These are phyloP conservation scores for Netelia melanura DNA, from an alignment of 2,888 invertebrate species.

Conservation along the genomic window DNA sequence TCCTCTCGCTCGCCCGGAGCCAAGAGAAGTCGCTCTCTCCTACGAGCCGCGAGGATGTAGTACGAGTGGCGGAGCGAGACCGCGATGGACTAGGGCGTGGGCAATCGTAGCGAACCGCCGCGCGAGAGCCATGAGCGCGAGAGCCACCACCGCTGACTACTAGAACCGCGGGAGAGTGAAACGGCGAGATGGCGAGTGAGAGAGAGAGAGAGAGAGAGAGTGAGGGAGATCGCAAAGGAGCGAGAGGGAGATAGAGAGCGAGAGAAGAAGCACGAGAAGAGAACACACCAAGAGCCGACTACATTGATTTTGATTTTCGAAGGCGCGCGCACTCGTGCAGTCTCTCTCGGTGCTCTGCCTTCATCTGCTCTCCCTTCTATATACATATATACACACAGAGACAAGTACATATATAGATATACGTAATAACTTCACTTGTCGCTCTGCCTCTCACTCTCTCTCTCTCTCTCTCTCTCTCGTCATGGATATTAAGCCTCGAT, in stretches of 20 bases:
- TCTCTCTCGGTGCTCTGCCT: slow-evolving; percentile 58
- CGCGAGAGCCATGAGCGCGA: slow-evolving; percentile 36
- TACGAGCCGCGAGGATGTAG: slow-evolving; percentile 19
- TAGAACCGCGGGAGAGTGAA: slow-evolving; percentile 16
- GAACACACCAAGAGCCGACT: slow-evolving; percentile 71
- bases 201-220: slow-evolving; percentile 54
- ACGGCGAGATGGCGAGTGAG: slow-evolving; percentile 41
- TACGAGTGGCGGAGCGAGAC: slow-evolving; percentile 68
- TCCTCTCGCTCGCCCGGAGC: slow-evolving; percentile 9
- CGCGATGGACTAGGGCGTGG: slow-evolving; percentile 79
- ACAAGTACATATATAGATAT: background rate
- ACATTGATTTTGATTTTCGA: slow-evolving; percentile 83
- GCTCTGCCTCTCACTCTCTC: background rate
- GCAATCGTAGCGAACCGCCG: slow-evolving; percentile 73
- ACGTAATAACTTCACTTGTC: slow-evolving; percentile 1
- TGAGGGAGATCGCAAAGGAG: slow-evolving; percentile 27
- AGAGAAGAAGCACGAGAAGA: slow-evolving; percentile 63
- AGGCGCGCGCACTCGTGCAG: slow-evolving; percentile 75
- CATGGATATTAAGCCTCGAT: background rate
- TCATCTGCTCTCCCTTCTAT: slow-evolving; percentile 28
- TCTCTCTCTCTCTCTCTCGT: background rate
- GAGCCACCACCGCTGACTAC: slow-evolving; percentile 23
- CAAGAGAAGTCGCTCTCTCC: slow-evolving; percentile 10
- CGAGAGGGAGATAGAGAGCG: slow-evolving; percentile 54
- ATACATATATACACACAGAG: background rate